Percentiles rank a stretch among this genome's conserved stretches.
Conservation (phyloP, 2,113 vertebrate species). For the Danio rerio region GRCz12tu NC_133200.1:20482501-20483000, state of each 20-base stretch:
- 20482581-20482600: no score
- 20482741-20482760: constrained; percentile 89
- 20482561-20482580: not conserved
- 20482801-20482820: constrained; percentile 92
- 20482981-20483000: not conserved
- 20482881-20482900: constrained; percentile 84
- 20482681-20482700: not conserved
- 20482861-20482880: constrained; percentile 84
- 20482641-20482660: no score
- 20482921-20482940: constrained; percentile 11
- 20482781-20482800: constrained; percentile 84
- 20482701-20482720: constrained; percentile 79
- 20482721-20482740: constrained; percentile 91
- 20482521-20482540: constrained; percentile 58
- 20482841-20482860: constrained; percentile 81
- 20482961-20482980: not conserved
- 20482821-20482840: constrained; percentile 84
- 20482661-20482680: not conserved
- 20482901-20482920: constrained; percentile 8
- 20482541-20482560: not conserved
- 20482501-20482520: constrained; percentile 31
- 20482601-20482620: no score
- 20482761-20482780: constrained; percentile 88
- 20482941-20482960: not conserved
- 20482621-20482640: no score